Evolutionary conservation across 2,797 vertebrate species (phyloP).

Genomic region (Melanitta fusca): DNA sequence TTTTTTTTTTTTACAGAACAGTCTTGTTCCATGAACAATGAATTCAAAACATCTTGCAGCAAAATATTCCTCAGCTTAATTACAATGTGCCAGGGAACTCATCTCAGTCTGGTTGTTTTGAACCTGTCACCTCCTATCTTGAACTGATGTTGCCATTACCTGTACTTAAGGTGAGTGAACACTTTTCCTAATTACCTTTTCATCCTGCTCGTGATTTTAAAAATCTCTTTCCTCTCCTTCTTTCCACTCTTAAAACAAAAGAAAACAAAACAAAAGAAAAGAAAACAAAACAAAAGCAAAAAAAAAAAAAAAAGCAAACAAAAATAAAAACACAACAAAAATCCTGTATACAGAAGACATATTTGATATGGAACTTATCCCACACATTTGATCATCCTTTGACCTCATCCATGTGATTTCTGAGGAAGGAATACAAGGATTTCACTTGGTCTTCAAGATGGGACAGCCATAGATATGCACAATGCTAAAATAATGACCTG

Average conservation of each 20-base stretch:
- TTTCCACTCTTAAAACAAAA: neutral
- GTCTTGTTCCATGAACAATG: neutral
- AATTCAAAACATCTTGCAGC: neutral
- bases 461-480: neutral
- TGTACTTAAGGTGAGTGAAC: fast-evolving
- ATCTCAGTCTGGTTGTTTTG: neutral
- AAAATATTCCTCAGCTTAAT: neutral
- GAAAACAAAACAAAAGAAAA: neutral
- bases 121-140: neutral
- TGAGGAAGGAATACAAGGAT: neutral
- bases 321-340: neutral
- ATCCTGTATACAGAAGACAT: neutral
- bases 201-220: neutral
- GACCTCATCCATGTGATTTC: too few relatives aligned
- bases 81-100: neutral
- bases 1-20: neutral
- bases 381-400: neutral
- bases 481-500: neutral
- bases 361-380: neutral
- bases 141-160: neutral
- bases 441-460: neutral
- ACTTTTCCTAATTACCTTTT: neutral
- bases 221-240: neutral
- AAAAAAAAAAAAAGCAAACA: neutral
- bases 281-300: neutral